Evolutionary conservation across 1,140 invertebrate genomes (phyloP), one percentile per base, ranked within the genome.

Genomic region (Mylabris phalerata): DNA sequence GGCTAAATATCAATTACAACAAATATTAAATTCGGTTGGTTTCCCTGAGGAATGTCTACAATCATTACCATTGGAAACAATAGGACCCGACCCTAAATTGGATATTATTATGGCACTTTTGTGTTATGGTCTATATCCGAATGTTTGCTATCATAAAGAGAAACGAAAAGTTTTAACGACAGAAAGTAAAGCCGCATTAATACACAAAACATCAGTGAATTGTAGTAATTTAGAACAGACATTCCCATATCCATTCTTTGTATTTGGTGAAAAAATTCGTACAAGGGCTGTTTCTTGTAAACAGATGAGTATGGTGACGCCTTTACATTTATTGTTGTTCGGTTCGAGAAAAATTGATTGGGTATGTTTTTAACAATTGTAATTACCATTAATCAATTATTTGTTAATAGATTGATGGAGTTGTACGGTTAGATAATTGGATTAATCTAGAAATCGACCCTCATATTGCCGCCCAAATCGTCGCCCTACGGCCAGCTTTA

Each of bases 181-280:
- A 0, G 96, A 98, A 78, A 91, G 91, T 19, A 96, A 94, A 74
- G 84, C 87, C 3, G 96, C 95, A 0, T 75, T 98, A 0, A 89
- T 98, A 50, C 93, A 98, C 75, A 98, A 98, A 74, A 93, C 93
- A 0, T 98, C 95, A 1, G 93, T 98, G 0, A 98, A 98, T 77
- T 97, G 94, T 73, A 89, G 84, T 61, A 93, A 90, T 71, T 78
- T 83, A 54, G 87, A 90, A 46, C 82, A 92, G 52, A 82, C 81
- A 54, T 98, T 98, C 67, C 90, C 91, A 0, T 96, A 88, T 57
- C 96, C 96, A 3, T 93, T 97, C 70, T 98, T 99, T 73, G 90
- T 98, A 39, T 99, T 98, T 75, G 94, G 94, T 2, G 96, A 99
- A 78, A 98, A 99, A 83, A 93, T 98, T 46, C 84, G 95, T 50